phyloP scores from a whole-genome alignment of 2,113 vertebrate genomes.

The Xerus inauris region DNA sequence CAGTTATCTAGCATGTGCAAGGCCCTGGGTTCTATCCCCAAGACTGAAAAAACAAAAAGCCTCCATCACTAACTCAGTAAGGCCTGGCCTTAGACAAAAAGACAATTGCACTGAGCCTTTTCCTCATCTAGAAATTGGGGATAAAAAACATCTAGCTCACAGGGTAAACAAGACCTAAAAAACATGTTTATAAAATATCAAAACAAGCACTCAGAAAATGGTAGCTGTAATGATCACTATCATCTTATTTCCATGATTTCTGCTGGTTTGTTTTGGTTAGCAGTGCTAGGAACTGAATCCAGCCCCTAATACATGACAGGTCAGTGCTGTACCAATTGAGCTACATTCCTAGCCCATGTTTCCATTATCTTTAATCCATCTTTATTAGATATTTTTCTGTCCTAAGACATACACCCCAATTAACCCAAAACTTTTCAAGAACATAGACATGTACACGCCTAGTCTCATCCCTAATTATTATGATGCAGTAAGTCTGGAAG shows the following conservation, averaged over 20 bases:
- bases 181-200: constrained; percentile 22
- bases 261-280: background rate
- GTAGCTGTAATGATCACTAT: background rate
- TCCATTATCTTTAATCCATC: constrained; percentile 36
- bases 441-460: background rate
- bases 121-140: constrained; percentile 1
- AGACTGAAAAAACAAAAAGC: too few relatives aligned
- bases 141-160: background rate
- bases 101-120: background rate
- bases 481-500: background rate
- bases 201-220: background rate
- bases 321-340: too few relatives aligned
- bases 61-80: background rate
- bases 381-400: constrained; percentile 45
- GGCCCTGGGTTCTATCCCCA: background rate
- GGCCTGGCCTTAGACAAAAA: background rate
- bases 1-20: background rate
- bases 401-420: background rate
- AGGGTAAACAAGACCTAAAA: background rate
- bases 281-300: background rate
- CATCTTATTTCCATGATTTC: background rate
- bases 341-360: background rate
- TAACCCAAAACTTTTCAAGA: constrained; percentile 47
- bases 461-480: constrained; percentile 24
- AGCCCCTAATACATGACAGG: background rate